Base-by-base conservation (phyloP, 1,140 invertebrate species). In the Euschistus heros region DNA sequence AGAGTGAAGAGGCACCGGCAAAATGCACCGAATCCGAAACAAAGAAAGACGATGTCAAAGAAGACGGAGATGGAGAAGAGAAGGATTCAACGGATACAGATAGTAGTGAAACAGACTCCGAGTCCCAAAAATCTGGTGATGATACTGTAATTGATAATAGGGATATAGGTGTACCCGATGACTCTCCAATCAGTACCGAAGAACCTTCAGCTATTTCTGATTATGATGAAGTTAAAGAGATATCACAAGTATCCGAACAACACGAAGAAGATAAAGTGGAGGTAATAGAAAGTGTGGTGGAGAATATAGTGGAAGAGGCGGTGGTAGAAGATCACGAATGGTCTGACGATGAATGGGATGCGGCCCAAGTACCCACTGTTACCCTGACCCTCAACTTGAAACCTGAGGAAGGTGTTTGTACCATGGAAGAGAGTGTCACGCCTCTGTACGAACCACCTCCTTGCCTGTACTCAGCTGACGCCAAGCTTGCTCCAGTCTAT, bases 261-360 rank as follows among this genome's bases (percentile, higher is more conserved):
- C 33, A 10, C 3, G 33, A 37, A 37, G 33, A 37, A 37, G 10
- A 1, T 2, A 6, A 37, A 57, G 15, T 26, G 24, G 20, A 50
- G 10, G 22, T 24, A 26, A 26, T 15, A 27, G 54, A 57, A 14
- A 15, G 54, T 17, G 54, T 10, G 15, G 18, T 26, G 20, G 54
- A 57, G 24, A 57, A 57, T 15, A 27, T 17, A 15, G 1, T 57
- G 47, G 22, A 50, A 17, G 47, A 50, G 47, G 2, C n/a, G 8
- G n/a, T 6, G 47, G n/a, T 8, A 22, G 54, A 57, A 26, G 54
- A 57, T 4, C 47, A 22, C 22, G 54, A 57, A 14, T 57, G 54
- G 54, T 57, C 54, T 5, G 52, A 57, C 20, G 54, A 57, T 15
- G 54, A 57, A 22, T 57, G 54, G 54, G 54, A 57, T 4, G 18